phyloP scores from a whole-genome alignment of 2,888 invertebrate genomes.

The Caradrina kadenii region DNA sequence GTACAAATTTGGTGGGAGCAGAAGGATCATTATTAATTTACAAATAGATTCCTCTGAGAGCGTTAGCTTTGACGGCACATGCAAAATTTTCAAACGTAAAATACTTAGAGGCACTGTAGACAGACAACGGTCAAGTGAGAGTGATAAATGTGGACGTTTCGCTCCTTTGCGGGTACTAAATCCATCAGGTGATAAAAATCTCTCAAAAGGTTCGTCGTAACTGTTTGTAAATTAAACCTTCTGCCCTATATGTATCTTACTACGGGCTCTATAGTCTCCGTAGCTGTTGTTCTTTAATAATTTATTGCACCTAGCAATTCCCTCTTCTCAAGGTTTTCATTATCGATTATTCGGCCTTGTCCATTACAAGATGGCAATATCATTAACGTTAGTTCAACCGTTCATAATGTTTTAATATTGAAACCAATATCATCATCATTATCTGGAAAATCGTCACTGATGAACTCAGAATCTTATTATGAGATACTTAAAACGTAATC shows the following conservation, averaged over 20 bases:
- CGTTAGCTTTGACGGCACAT: background rate
- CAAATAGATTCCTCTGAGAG: constrained; percentile 16
- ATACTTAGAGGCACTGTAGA: background rate
- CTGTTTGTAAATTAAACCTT: background rate
- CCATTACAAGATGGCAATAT: constrained; percentile 18
- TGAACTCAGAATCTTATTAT: constrained; percentile 4
- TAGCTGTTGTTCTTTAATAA: constrained; percentile 19
- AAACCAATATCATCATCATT: background rate
- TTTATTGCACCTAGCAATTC: constrained; percentile 1
- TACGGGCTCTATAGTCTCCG: background rate
- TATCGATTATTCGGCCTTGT: constrained; percentile 15
- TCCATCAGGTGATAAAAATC: constrained; percentile 23
- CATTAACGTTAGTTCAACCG: constrained; percentile 16
- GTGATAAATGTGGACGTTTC: background rate
- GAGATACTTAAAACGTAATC: background rate
- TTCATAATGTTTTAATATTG: constrained; percentile 23
- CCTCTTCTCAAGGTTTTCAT: constrained; percentile 7
- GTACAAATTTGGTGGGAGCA: constrained; percentile 50
- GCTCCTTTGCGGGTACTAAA: constrained; percentile 5
- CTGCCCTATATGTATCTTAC: background rate
- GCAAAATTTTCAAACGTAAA: background rate
- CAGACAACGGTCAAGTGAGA: background rate
- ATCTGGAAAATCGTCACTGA: constrained; percentile 13
- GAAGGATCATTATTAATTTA: constrained; percentile 1
- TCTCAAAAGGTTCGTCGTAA: background rate